phyloP scores from a whole-genome alignment of 2,797 vertebrate species.

The Tenualosa thibaudeaui region DNA sequence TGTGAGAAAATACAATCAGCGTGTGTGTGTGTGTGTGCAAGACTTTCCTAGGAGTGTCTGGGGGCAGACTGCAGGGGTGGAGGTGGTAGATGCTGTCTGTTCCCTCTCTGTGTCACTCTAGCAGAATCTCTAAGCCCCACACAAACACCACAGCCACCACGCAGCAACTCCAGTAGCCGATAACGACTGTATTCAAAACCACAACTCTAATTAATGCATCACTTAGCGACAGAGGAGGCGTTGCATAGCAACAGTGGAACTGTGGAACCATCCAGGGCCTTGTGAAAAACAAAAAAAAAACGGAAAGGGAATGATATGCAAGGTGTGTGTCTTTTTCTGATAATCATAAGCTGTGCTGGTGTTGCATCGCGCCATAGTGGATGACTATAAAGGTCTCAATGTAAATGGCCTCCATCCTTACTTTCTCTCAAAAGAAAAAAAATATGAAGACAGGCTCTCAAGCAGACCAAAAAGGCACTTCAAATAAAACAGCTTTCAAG shows the following conservation, averaged over 20 bases:
- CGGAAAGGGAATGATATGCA: not conserved
- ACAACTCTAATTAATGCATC: constrained; percentile 50
- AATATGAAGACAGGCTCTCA: not conserved
- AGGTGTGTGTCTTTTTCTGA: not conserved
- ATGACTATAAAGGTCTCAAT: not conserved
- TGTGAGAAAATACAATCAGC: not conserved
- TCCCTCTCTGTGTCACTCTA: not conserved
- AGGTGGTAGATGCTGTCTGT: not conserved
- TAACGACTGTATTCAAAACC: constrained; percentile 46
- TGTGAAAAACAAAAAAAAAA: not conserved
- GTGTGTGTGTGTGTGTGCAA: not conserved
- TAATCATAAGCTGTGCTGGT: too few relatives aligned
- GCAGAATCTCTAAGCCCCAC: constrained; percentile 37
- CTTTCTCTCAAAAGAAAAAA: not conserved
- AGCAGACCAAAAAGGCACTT: not conserved
- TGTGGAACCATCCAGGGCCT: not conserved
- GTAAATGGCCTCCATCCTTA: not conserved
- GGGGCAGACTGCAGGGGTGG: not conserved
- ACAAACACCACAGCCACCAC: constrained; percentile 34
- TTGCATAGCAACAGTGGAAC: constrained; percentile 53
- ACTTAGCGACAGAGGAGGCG: constrained; percentile 42
- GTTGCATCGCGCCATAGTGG: too few relatives aligned
- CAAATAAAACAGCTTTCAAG: not conserved
- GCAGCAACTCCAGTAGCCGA: constrained; percentile 34
- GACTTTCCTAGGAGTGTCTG: not conserved